These are phyloP conservation scores for Oryzias sinensis DNA, from an alignment of 2,797 vertebrate genomes.

Conservation along the genomic window DNA sequence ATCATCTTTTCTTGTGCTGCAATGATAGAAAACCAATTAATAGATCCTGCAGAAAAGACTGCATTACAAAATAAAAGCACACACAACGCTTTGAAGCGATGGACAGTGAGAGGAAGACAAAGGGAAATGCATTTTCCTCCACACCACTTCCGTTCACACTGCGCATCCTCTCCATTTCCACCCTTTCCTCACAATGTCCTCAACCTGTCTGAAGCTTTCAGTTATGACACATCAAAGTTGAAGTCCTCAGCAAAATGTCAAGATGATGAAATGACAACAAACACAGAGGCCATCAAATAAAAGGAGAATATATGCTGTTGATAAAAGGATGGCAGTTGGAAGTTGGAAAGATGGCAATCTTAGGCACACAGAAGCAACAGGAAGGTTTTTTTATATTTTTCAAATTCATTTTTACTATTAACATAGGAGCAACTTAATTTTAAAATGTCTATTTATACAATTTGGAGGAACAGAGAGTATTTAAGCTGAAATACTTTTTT, in stretches of 20 bases:
- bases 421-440: neutral
- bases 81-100: slow-evolving; percentile 22
- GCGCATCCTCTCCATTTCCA: slow-evolving; percentile 13
- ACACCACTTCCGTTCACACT: slow-evolving; percentile 20
- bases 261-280: slow-evolving; percentile 52
- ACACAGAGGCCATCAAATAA: slow-evolving; percentile 36
- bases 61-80: neutral
- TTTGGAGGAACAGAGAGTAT: neutral
- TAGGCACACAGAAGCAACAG: neutral
- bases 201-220: slow-evolving; percentile 57
- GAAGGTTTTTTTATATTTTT: slow-evolving; percentile 9
- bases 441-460: neutral
- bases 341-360: slow-evolving; percentile 23
- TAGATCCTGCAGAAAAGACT: neutral
- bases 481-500: no score
- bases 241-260: slow-evolving; percentile 47
- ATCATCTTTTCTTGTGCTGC: slow-evolving; percentile 3
- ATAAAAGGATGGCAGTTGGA: slow-evolving; percentile 21
- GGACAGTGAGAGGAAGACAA: slow-evolving; percentile 8
- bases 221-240: slow-evolving; percentile 60
- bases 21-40: neutral
- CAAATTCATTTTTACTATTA: neutral
- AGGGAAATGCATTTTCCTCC: slow-evolving; percentile 11
- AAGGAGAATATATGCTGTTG: slow-evolving; percentile 19
- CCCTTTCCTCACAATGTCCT: slow-evolving; percentile 26